A percentile compares a stretch with the other conserved stretches of the same genome.
Evolutionary conservation across 1,140 invertebrate species (phyloP).

Genomic region (Acromyrmex charruanus): DNA sequence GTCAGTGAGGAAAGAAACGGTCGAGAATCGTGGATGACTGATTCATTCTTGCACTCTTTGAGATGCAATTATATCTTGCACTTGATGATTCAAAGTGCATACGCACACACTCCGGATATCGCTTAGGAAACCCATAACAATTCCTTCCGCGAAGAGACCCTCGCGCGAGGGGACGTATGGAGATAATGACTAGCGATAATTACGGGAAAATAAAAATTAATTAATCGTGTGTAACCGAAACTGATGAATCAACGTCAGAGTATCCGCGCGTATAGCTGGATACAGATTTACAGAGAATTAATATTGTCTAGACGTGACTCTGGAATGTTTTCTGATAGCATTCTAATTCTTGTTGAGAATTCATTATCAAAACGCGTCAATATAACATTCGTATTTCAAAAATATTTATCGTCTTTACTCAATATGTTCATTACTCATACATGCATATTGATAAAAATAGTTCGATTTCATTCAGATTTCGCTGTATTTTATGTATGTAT

Average conservation of each 20-base stretch:
- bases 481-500: too few species aligned
- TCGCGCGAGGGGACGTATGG: background rate
- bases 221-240: background rate
- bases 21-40: background rate
- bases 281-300: slow-evolving; percentile 32
- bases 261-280: background rate
- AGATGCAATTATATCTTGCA: background rate
- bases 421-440: too few species aligned
- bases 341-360: background rate
- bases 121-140: slow-evolving; percentile 13
- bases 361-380: too few species aligned
- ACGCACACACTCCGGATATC: slow-evolving; percentile 18
- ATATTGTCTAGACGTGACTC: background rate
- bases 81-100: slow-evolving; percentile 15
- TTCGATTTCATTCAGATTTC: too few species aligned
- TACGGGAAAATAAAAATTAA: slow-evolving; percentile 9
- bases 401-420: too few species aligned
- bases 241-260: background rate
- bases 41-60: background rate
- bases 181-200: slow-evolving; percentile 32
- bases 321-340: background rate
- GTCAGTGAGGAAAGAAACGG: background rate
- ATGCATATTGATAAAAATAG: too few species aligned
- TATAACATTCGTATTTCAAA: too few species aligned
- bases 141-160: slow-evolving; percentile 27